Evolutionary conservation across 2,888 invertebrate genomes (phyloP).

Genomic region (Acleris holmiana): DNA sequence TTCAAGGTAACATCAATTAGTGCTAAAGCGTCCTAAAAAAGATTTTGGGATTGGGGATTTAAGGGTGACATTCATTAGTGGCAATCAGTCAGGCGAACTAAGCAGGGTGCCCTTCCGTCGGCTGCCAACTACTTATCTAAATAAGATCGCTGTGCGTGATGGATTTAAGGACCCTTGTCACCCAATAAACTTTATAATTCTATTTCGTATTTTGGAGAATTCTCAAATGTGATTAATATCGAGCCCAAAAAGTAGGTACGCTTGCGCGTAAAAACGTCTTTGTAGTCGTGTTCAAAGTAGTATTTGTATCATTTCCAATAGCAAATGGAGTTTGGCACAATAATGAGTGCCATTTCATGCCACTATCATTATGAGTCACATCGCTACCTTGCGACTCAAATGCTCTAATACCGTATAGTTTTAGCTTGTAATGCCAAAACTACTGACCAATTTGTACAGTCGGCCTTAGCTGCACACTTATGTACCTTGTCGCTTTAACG

Average conservation of each 20-base stretch:
- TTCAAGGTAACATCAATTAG: constrained; percentile 39
- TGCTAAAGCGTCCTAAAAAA: constrained; percentile 33
- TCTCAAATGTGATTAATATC: constrained; percentile 20
- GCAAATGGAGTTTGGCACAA: too few species aligned
- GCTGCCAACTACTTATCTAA: constrained; percentile 77
- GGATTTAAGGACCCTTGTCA: constrained; percentile 73
- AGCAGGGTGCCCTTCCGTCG: constrained; percentile 74
- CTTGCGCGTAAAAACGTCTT: too few species aligned
- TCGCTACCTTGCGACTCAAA: too few species aligned
- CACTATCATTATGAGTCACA: too few species aligned
- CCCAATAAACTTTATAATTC: constrained; percentile 40
- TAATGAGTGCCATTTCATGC: too few species aligned
- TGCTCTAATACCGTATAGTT: too few species aligned
- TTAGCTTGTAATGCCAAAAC: too few species aligned
- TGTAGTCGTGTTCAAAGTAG: too few species aligned
- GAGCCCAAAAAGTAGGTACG: background rate
- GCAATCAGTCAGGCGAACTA: constrained; percentile 78
- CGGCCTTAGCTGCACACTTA: too few species aligned
- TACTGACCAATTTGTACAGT: too few species aligned
- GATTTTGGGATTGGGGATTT: constrained; percentile 57
- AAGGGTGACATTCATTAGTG: constrained; percentile 76
- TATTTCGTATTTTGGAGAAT: constrained; percentile 17
- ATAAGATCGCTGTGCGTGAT: constrained; percentile 81
- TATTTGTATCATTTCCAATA: too few species aligned
- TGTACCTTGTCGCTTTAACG: too few species aligned